Evolutionary conservation across 1,140 invertebrate species (phyloP), one percentile per base, ranked within the genome.

Genomic region (Ridgeia piscesae): DNA sequence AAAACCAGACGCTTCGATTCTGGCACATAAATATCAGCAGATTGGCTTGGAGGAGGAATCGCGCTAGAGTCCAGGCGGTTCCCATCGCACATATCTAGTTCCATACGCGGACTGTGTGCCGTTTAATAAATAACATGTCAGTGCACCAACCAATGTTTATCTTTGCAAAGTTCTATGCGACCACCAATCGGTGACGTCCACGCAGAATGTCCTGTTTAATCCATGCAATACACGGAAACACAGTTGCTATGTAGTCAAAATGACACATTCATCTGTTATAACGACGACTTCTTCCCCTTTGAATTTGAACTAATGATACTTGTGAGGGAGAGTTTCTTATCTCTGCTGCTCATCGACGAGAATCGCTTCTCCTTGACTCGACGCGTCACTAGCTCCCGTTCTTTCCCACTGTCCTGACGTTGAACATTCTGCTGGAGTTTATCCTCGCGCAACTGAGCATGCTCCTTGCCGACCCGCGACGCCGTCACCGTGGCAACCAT

Each of bases 401-500:
- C 89, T n/a, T 90, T 42, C 34, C 34, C 89, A n/a, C 34, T 50
- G 88, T 50, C 58, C 27, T 77, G 58, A 4, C 58, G 58, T 21
- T 77, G 58, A 9, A 77, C 58, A 77, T 90, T 92, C 58, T 89
- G 91, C 90, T 35, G 77, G 34, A 93, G 91, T 2, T 34, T 93
- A 90, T 95, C 95, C 89, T 94, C 95, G 0, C 95, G 93, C 89
- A 92, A 94, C 92, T 93, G 94, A 14, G 95, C 95, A 93, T 95
- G 95, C 91, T 95, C 95, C 88, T 93, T 94, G 33, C 95, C 93
- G 33, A 95, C 94, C 33, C 93, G 93, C 42, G 94, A 93, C 17
- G 94, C 94, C 27, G 95, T 95, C 31, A 92, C 92, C 27, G 95
- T 95, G 21, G 95, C 95, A 2, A 94, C 93, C 94, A 95, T 94